These are phyloP conservation scores for Crocallis elinguaria DNA, from an alignment of 2,888 invertebrate species.

Conservation along the genomic window DNA sequence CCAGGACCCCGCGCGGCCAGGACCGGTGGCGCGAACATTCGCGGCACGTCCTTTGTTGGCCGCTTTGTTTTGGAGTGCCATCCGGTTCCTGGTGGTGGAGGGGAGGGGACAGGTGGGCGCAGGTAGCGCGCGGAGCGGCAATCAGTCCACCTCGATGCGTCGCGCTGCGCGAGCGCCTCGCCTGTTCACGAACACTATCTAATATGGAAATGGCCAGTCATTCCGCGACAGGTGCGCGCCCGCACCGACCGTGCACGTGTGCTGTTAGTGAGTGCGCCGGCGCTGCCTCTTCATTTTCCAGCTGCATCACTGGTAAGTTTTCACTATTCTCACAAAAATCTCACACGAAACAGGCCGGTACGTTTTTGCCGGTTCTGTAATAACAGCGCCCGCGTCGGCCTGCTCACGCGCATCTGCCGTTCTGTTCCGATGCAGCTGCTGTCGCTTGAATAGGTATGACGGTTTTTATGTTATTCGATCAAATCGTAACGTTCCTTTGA, in stretches of 20 bases:
- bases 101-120: conserved; percentile 81
- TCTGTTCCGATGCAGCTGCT: conserved; percentile 77
- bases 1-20: conserved; percentile 56
- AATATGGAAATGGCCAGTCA: conserved; percentile 79
- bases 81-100: conserved; percentile 82
- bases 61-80: conserved; percentile 84
- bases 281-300: conserved; percentile 60
- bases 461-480: conserved; percentile 60
- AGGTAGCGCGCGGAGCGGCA: conserved; percentile 76
- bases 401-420: conserved; percentile 78
- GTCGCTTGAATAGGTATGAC: conserved; percentile 67
- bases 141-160: conserved; percentile 76
- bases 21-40: conserved; percentile 78
- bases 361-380: conserved; percentile 67
- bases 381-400: conserved; percentile 57
- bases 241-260: conserved; percentile 82
- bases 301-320: conserved; percentile 64
- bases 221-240: conserved; percentile 83
- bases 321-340: conserved; percentile 51
- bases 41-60: conserved; percentile 84
- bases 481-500: conserved; percentile 56
- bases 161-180: conserved; percentile 79
- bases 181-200: conserved; percentile 62
- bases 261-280: conserved; percentile 81
- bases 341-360: conserved; percentile 51